Evolutionary conservation across 2,113 vertebrate genomes (phyloP).

Genomic region (Saimiri boliviensis): DNA sequence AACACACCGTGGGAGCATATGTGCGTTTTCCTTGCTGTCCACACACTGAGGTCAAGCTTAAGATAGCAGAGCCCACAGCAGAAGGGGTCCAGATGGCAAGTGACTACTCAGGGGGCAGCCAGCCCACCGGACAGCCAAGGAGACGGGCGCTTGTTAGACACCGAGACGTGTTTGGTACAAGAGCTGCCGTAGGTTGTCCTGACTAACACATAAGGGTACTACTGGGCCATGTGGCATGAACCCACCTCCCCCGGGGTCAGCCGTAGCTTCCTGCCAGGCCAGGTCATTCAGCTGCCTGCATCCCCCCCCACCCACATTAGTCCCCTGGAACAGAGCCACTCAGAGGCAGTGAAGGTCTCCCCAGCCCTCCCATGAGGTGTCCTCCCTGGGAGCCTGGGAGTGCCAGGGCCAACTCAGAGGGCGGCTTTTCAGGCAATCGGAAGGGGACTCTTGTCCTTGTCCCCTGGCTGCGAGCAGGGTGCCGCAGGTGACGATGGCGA

Average conservation of each 20-base stretch:
- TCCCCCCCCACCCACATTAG: neutral
- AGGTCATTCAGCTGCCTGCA: fast-evolving
- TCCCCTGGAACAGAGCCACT: neutral
- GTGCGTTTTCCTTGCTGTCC: neutral
- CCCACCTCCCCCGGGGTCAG: neutral
- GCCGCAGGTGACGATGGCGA: fast-evolving
- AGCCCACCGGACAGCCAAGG: fast-evolving
- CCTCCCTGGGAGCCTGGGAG: neutral
- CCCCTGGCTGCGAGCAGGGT: fast-evolving
- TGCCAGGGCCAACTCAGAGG: neutral
- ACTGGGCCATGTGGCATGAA: fast-evolving
- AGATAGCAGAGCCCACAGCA: fast-evolving
- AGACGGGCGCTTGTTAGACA: fast-evolving
- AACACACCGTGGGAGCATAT: fast-evolving
- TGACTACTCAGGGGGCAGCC: neutral
- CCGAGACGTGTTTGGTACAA: fast-evolving
- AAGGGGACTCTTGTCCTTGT: neutral
- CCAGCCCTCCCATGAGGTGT: fast-evolving
- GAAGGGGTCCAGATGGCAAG: neutral
- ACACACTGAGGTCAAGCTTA: neutral
- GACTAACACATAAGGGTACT: neutral
- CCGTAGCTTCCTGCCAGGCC: neutral
- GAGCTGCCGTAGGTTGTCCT: fast-evolving
- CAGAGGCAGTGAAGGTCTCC: no score
- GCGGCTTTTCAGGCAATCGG: fast-evolving